Base-by-base conservation (phyloP, 1,140 invertebrate genomes). In the Drosophila lini region DNA sequence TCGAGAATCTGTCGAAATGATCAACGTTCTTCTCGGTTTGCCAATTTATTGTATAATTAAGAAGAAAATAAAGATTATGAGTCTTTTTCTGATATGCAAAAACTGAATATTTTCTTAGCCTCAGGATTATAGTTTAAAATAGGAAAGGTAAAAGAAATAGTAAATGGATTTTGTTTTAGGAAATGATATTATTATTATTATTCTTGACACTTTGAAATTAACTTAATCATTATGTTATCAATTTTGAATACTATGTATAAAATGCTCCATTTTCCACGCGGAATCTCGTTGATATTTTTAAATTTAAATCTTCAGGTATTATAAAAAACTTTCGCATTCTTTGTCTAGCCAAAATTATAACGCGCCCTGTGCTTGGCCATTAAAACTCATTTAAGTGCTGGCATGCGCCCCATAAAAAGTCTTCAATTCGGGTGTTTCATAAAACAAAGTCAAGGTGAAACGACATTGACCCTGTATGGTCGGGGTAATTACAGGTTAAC, bases 361-460 rank as follows among this genome's bases (percentile, higher is more conserved):
- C 7, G 10, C n/a, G 42, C 42, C 50, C 36, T 34, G 28, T 32
- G 34, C n/a, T n/a, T 10, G 53, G 69, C 31, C 60, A 78, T 84
- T 60, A 86, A 86, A 80, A 58, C 34, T 45, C 44, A 57, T 81
- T 89, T 89, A 84, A 89, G 84, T 89, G 80, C 70, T 71, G 88
- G 58, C 84, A 89, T 89, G 84, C 69, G 84, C 70, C 60, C 32
- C 28, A 65, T 76, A 47, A 81, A 78, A 77, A 60, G 41, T 47
- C 55, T 80, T 64, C 62, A 47, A 58, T 31, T 70, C 16, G 31
- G 8, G 15, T 47, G 25, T 53, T 62, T 62, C 42, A 22, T 32
- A 32, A 65, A 48, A 63, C 59, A 88, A 86, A 88, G 65, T 58
- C 63, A 67, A 81, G 58, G 69, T 81, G 69, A 60, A 57, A 41